phyloP scores from a whole-genome alignment of 1,140 invertebrate genomes.

The Drosophila insularis region DNA sequence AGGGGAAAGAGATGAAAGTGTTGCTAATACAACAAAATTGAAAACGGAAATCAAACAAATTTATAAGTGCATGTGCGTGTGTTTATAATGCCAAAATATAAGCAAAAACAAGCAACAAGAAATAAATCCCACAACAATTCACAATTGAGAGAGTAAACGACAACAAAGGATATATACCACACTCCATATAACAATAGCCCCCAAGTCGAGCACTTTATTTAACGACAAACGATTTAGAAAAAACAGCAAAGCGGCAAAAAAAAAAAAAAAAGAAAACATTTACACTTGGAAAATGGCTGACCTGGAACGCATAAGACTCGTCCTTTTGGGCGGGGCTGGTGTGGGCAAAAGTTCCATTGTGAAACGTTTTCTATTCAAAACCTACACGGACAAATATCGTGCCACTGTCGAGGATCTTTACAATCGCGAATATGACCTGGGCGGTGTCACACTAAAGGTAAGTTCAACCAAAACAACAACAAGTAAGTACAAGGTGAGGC shows the following conservation, averaged over 20 bases:
- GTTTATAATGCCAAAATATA: slow-evolving; percentile 47
- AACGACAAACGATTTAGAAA: slow-evolving; percentile 56
- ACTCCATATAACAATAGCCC: slow-evolving; percentile 33
- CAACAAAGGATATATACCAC: not conserved
- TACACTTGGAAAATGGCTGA: slow-evolving; percentile 84
- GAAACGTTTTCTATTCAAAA: slow-evolving; percentile 92
- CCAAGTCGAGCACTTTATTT: slow-evolving; percentile 24
- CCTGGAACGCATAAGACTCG: slow-evolving; percentile 91
- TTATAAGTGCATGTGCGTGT: slow-evolving; percentile 9
- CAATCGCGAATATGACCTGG: slow-evolving; percentile 92
- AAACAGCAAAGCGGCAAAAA: slow-evolving; percentile 5
- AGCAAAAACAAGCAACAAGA: slow-evolving; percentile 37
- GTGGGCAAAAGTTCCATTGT: slow-evolving; percentile 95
- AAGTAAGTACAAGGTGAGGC: not conserved
- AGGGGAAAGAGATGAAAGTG: slow-evolving; percentile 32
- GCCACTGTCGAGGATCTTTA: slow-evolving; percentile 96
- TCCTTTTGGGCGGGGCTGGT: slow-evolving; percentile 91
- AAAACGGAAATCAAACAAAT: slow-evolving; percentile 47
- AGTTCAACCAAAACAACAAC: slow-evolving; percentile 34
- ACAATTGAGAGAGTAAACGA: slow-evolving; percentile 34
- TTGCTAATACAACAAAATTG: slow-evolving; percentile 34
- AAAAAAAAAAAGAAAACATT: slow-evolving; percentile 13
- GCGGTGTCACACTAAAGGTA: slow-evolving; percentile 88
- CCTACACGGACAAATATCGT: slow-evolving; percentile 91
- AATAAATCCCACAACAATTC: slow-evolving; percentile 33